These are phyloP conservation scores for Paelopatides confundens DNA, from an alignment of 53 echinoderm and acorn worm genomes.

Conservation along the genomic window DNA sequence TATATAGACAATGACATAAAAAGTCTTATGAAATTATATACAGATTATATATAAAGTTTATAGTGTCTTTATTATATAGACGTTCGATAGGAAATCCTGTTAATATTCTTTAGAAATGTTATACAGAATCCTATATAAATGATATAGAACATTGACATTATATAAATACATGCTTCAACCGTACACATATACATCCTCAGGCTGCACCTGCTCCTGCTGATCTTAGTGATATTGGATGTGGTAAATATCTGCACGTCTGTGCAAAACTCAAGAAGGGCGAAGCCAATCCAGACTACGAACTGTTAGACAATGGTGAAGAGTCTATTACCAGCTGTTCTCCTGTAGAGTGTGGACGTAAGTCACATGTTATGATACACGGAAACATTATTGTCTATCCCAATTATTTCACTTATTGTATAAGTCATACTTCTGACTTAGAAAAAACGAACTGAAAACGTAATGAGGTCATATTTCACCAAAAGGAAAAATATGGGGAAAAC, in stretches of 20 bases:
- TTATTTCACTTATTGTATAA: neutral
- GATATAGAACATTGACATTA: neutral
- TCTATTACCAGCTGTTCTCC: conserved; percentile 14
- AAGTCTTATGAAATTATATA: no score
- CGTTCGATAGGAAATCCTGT: no score
- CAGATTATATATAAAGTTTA: no score
- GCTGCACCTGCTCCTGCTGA: conserved; percentile 4
- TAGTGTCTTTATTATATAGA: no score
- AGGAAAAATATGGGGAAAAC: no score
- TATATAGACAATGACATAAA: no score
- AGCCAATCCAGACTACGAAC: conserved; percentile 9
- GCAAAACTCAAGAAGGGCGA: conserved; percentile 18
- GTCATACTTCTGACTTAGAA: neutral
- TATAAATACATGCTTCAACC: no score
- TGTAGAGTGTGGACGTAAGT: conserved; percentile 17
- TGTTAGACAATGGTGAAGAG: neutral
- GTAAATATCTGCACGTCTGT: conserved; percentile 23
- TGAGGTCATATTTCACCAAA: no score
- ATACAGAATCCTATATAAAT: no score
- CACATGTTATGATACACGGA: no score
- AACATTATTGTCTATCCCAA: neutral
- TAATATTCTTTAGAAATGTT: no score
- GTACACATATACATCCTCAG: neutral
- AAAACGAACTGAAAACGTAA: no score
- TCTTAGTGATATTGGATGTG: neutral